Evolutionary conservation across 1,140 invertebrate genomes (phyloP).

Genomic region (Eumeta japonica): DNA sequence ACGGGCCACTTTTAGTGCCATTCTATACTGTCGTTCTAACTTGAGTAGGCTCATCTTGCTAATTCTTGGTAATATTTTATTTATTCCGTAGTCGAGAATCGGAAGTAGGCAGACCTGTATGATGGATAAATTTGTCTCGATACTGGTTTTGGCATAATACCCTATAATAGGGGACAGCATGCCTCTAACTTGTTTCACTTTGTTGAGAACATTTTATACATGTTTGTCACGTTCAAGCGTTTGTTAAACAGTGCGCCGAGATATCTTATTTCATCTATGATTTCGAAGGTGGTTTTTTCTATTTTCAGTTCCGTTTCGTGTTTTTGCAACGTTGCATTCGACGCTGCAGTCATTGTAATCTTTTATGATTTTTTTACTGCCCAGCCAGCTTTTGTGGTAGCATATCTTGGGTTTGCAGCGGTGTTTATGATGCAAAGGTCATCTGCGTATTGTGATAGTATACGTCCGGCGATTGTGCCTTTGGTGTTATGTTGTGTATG

Average conservation of each 20-base stretch:
- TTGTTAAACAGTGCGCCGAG: slow-evolving; percentile 6
- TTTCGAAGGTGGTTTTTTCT: neutral
- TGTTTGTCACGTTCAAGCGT: slow-evolving; percentile 6
- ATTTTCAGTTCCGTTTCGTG: slow-evolving; percentile 6
- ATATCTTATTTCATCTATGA: too few relatives aligned
- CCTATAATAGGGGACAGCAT: slow-evolving; percentile 6
- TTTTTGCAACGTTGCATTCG: slow-evolving; percentile 8
- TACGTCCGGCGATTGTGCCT: neutral
- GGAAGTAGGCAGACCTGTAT: slow-evolving; percentile 9
- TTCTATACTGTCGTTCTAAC: slow-evolving; percentile 6
- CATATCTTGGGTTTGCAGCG: neutral
- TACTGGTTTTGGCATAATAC: slow-evolving; percentile 1
- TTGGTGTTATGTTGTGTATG: slow-evolving; percentile 2
- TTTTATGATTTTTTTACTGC: slow-evolving; percentile 2
- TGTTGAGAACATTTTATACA: slow-evolving; percentile 4
- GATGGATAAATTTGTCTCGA: slow-evolving; percentile 2
- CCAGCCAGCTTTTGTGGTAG: slow-evolving; percentile 3
- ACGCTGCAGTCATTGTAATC: slow-evolving; percentile 6
- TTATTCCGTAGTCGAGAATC: slow-evolving; percentile 8
- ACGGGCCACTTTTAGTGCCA: slow-evolving; percentile 6
- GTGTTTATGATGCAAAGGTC: slow-evolving; percentile 6
- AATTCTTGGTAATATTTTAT: slow-evolving; percentile 5
- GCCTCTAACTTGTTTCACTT: slow-evolving; percentile 8
- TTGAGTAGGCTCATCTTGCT: slow-evolving; percentile 3
- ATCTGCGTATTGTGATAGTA: slow-evolving; percentile 8